Evolutionary conservation across 2,888 invertebrate species (phyloP).

Genomic region (Dryadula phaetusa): DNA sequence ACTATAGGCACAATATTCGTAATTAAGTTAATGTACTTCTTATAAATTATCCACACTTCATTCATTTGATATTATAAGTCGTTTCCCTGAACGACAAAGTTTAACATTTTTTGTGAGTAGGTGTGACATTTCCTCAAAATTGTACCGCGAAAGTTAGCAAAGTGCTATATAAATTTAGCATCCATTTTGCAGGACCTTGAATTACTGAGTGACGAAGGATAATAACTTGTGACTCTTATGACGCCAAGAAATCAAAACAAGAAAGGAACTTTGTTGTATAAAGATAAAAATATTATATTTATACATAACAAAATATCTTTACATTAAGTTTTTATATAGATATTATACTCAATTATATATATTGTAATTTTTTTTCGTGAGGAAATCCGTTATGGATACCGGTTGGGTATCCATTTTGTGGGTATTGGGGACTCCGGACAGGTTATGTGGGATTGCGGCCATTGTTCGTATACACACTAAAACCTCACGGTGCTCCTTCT

Average conservation of each 20-base stretch:
- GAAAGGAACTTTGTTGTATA: background rate
- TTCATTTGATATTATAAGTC: conserved; percentile 8
- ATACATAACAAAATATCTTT: too few relatives aligned
- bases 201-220: conserved; percentile 12
- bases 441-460: too few relatives aligned
- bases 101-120: conserved; percentile 16
- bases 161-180: conserved; percentile 16
- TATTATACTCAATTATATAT: too few relatives aligned
- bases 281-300: background rate
- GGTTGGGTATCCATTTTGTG: too few relatives aligned
- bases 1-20: background rate
- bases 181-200: conserved; percentile 13
- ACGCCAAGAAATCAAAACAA: conserved; percentile 14
- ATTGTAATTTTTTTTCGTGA: too few relatives aligned
- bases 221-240: conserved; percentile 13
- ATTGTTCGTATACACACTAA: too few relatives aligned
- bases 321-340: too few relatives aligned
- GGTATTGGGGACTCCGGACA: too few relatives aligned
- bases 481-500: too few relatives aligned
- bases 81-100: background rate
- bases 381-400: too few relatives aligned
- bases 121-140: conserved; percentile 21
- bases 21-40: background rate
- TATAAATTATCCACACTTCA: background rate
- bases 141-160: conserved; percentile 12